Evolutionary conservation across 2,888 invertebrate species (phyloP), one percentile per base, ranked within the genome.

Genomic region (Minunthozetes semirufus): DNA sequence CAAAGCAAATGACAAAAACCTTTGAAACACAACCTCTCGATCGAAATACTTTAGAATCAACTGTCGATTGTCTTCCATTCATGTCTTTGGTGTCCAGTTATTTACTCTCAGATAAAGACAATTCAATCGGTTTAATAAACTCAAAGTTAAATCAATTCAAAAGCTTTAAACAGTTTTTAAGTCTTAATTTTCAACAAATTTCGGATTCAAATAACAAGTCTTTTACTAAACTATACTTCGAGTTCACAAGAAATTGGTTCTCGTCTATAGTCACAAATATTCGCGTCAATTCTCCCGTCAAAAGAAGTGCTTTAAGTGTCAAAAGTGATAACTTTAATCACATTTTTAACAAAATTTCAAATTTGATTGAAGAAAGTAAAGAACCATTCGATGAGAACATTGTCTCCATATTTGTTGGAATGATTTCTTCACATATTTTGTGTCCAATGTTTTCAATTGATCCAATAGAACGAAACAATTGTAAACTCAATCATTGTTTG

Each of bases 391-490:
- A 56, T 72, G n/a, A 53, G 15, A 76, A 76, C 11, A 72, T 75
- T 25, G 71, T 75, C 42, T 81, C 80, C 74, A 78, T 85, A 68
- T 79, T 85, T 25, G 82, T 87, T 4, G 88, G 88, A 78, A 82
- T 87, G 25, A 78, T 88, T 0, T 76, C 77, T 22, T 42, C 38
- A 0, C 70, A 76, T 42, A 70, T 81, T 3, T 72, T 81, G 8
- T 77, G 81, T 8, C 83, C 83, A 2, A 84, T 89, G 15, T 89
- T 89, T 22, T 83, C 88, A 0, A 89, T 94, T 6, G 96, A 96
- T 85, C 93, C 94, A 0, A 88, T 92, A 0, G 88, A 90, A 76
- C 93, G 93, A 82, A 87, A 89, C 78, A 85, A 87, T 0, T 82
- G 93, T 0, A 91, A 91, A 83, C 86, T 89, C 13, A 82, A 87